These are phyloP conservation scores for Nothocercus nigrocapillus DNA, from an alignment of 2,113 vertebrate genomes.

Conservation along the genomic window DNA sequence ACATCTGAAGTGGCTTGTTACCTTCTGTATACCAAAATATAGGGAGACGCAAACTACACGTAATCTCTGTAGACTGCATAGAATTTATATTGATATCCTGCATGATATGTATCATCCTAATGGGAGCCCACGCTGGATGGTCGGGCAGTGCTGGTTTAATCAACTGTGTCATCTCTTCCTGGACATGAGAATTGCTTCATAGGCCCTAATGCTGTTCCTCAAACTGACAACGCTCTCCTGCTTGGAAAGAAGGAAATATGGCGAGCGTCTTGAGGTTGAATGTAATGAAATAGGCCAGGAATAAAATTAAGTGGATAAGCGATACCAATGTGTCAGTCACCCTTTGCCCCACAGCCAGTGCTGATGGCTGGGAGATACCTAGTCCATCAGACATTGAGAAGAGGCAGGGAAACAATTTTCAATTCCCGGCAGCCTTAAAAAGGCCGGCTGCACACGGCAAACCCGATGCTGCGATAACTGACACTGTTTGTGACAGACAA, in stretches of 20 bases:
- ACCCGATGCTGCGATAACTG: constrained; percentile 62
- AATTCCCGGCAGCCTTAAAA: constrained; percentile 55
- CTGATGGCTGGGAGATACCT: constrained; percentile 55
- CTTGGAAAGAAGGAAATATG: neutral
- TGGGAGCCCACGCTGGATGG: neutral
- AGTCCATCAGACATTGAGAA: constrained; percentile 36
- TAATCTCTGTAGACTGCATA: neutral
- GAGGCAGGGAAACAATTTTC: constrained; percentile 58
- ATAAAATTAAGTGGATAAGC: constrained; percentile 50
- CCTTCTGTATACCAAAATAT: neutral
- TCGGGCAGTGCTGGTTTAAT: neutral
- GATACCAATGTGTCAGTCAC: constrained; percentile 48
- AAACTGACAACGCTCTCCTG: neutral
- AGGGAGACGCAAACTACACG: neutral
- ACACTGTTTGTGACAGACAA: constrained; percentile 61
- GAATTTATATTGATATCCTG: neutral
- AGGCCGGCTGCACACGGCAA: constrained; percentile 63
- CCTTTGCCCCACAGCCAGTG: constrained; percentile 56
- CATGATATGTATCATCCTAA: neutral
- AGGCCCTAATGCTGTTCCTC: neutral
- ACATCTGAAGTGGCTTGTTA: neutral
- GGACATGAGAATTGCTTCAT: neutral
- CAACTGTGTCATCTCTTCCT: too few relatives aligned
- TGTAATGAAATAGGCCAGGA: neutral
- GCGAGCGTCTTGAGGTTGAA: constrained; percentile 2